Conservation (phyloP, 2,888 invertebrate species). For the Eupithecia inturbata region DNA sequence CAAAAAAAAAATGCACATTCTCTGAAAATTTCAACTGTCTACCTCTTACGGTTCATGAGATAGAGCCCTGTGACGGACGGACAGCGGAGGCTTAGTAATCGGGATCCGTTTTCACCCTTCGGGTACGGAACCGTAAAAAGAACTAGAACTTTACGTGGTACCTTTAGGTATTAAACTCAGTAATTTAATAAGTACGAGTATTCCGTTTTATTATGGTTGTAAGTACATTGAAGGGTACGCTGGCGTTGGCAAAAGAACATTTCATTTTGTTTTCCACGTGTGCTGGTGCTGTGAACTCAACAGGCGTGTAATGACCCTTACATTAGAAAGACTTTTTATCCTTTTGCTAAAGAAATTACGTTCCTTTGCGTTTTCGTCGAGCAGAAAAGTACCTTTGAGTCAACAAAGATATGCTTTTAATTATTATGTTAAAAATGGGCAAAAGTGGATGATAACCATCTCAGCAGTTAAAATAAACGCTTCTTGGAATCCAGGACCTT, state of each 20-base stretch:
- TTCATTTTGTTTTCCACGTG: slow-evolving; percentile 69
- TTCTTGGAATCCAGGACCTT: not conserved
- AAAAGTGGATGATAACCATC: not conserved
- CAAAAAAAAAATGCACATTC: too few species aligned
- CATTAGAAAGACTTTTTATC: slow-evolving; percentile 73
- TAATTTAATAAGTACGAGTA: slow-evolving; percentile 31
- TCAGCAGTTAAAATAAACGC: not conserved
- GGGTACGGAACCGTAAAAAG: too few species aligned
- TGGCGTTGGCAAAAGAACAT: slow-evolving; percentile 46
- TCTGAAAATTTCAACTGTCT: too few species aligned
- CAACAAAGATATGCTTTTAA: slow-evolving; percentile 53
- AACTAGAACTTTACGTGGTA: not conserved
- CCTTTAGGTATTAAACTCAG: not conserved
- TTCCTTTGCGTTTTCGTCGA: slow-evolving; percentile 68
- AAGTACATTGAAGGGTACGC: slow-evolving; percentile 14
- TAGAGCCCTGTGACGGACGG: too few species aligned
- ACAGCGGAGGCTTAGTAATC: too few species aligned
- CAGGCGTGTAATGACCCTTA: slow-evolving; percentile 75
- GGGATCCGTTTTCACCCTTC: too few species aligned
- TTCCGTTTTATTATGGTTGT: slow-evolving; percentile 22
- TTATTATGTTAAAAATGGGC: slow-evolving; percentile 19
- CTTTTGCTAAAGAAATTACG: slow-evolving; percentile 69
- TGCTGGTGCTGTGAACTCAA: slow-evolving; percentile 75
- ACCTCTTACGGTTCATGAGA: too few species aligned
- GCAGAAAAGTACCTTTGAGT: slow-evolving; percentile 71